Base-by-base conservation (phyloP, 1,140 invertebrate species). In the Drosophila nannoptera region DNA sequence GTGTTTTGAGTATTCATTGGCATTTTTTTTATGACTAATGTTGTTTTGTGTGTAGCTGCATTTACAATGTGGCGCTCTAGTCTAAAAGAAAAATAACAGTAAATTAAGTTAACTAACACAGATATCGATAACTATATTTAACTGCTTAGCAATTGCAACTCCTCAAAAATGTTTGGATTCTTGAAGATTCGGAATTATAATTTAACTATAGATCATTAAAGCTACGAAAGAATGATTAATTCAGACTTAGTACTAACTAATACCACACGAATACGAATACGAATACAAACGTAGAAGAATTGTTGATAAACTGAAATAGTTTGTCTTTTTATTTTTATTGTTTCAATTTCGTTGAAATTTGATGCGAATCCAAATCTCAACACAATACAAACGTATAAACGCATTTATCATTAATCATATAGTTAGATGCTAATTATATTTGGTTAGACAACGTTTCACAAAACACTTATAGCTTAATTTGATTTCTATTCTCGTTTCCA, bases 391-490 rank as follows among this genome's bases (percentile, higher is more conserved):
- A 83, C 76, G 76, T 83, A 76, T 73, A 83, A 84, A 82, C 73
- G 66, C 63, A 75, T 81, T 81, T 69, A 81, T 60, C 35, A 49
- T 66, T 64, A 71, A 31, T 78, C 74, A 65, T 67, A 64, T 68
- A 75, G 62, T 80, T 72, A 72, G 52, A 45, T 72, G 56, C 56
- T 68, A 72, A 81, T 72, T 80, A 68, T 77, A 78, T 83, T 83
- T 80, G 80, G 76, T 83, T 83, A 83, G 78, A 83, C 75, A 78
- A 82, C 78, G 56, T 75, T 75, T 80, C 80, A 83, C 80, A 83
- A 83, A 84, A 84, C 80, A 83, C 78, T 83, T 83, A 83, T 36
- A 80, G 74, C 35, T 59, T 75, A 73, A 31, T 75, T 82, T 65
- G 42, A 58, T 64, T 53, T 7, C 7, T 33, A 31, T 40, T 64